Percentiles rank a stretch among this genome's conserved stretches.
phyloP scores from a whole-genome alignment of 2,113 vertebrate species.

The Oreochromis niloticus region DNA sequence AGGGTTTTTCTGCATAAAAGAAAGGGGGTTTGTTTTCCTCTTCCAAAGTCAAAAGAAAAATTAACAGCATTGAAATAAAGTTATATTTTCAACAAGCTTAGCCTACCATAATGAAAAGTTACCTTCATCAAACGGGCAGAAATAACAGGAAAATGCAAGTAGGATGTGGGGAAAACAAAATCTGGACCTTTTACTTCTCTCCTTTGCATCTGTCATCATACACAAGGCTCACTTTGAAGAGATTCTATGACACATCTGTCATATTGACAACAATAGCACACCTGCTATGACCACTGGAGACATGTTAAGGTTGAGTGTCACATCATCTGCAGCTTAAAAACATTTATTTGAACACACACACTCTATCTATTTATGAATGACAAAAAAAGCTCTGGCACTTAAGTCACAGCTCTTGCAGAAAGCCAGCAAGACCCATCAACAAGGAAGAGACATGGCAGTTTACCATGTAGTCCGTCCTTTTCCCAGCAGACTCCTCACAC shows the following conservation, averaged over 20 bases:
- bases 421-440: neutral
- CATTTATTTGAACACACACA: neutral
- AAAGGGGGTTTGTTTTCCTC: neutral
- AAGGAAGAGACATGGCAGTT: neutral
- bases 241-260: neutral
- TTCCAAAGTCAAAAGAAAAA: neutral
- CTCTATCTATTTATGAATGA: neutral
- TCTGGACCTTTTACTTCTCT: accelerated
- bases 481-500: neutral
- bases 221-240: neutral
- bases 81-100: neutral
- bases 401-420: neutral
- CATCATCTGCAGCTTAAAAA: neutral
- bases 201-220: neutral
- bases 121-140: neutral
- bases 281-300: neutral
- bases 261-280: neutral
- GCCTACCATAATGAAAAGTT: neutral
- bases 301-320: neutral
- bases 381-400: neutral
- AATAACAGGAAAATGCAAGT: neutral
- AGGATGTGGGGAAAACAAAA: neutral
- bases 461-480: neutral
- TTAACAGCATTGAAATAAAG: neutral
- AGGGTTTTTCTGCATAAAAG: neutral